Conservation (phyloP, 2,797 vertebrate genomes). For the Luscinia megarhynchos region DNA sequence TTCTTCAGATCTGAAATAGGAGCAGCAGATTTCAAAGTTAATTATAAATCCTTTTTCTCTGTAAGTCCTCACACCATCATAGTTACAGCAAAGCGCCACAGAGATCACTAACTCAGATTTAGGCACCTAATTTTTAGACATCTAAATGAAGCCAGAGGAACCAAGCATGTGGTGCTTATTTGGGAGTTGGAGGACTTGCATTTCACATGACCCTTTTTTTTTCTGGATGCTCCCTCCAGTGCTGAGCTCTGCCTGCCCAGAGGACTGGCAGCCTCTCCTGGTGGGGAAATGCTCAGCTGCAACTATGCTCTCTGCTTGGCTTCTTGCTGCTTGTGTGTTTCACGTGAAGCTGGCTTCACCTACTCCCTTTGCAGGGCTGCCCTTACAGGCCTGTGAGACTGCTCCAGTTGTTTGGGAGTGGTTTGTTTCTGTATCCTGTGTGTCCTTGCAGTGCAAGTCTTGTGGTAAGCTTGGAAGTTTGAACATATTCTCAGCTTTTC, state of each 20-base stretch:
- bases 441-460: neutral
- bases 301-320: accelerated
- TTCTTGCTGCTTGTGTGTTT: neutral
- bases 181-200: neutral
- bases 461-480: neutral
- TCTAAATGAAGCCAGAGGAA: constrained; percentile 10
- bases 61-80: neutral
- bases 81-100: constrained; percentile 5
- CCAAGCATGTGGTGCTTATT: neutral
- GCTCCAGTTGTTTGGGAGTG: neutral
- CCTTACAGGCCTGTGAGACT: accelerated
- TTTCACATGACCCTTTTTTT: neutral
- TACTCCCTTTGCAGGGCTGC: neutral
- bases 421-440: neutral
- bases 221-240: neutral
- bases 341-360: accelerated
- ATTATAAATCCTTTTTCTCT: constrained; percentile 51
- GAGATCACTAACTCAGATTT: constrained; percentile 36
- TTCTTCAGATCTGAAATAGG: constrained; percentile 46
- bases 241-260: neutral
- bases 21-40: constrained; percentile 50
- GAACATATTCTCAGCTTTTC: neutral
- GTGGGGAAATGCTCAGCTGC: neutral
- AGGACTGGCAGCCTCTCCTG: neutral
- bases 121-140: constrained; percentile 39